A percentile compares a stretch with the other conserved stretches of the same genome.
Conservation (phyloP, 1,140 invertebrate genomes). For the Eriocheir sinensis region DNA sequence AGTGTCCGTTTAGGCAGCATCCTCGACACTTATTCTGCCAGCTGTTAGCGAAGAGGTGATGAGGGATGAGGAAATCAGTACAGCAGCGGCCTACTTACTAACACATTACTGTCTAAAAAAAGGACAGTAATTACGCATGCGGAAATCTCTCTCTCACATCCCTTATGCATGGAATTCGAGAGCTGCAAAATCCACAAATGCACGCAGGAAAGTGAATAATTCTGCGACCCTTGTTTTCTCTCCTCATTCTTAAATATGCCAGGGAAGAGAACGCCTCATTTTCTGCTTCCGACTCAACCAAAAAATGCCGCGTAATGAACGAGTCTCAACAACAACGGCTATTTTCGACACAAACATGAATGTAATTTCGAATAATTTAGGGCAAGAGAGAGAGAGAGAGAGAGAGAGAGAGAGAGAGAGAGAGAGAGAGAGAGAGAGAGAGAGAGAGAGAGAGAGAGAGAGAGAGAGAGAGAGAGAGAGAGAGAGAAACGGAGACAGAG, state of each 20-base stretch:
- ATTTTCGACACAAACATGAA: too few species aligned
- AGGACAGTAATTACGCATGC: background rate
- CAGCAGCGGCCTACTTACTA: too few species aligned
- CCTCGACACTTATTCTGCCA: too few species aligned
- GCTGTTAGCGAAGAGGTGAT: too few species aligned
- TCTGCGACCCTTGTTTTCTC: background rate
- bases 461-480: too few species aligned
- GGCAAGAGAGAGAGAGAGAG: too few species aligned
- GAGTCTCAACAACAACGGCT: background rate
- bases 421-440: conserved; percentile 63
- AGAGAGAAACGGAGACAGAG: too few species aligned
- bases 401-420: conserved; percentile 18
- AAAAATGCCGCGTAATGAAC: background rate
- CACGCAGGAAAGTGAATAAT: background rate
- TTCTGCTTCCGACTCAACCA: background rate
- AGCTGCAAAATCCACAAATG: background rate
- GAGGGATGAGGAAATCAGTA: too few species aligned
- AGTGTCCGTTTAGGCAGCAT: too few species aligned
- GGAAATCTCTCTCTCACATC: background rate
- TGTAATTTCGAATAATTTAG: too few species aligned
- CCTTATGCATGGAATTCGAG: background rate
- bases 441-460: conserved; percentile 56
- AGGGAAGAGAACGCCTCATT: background rate
- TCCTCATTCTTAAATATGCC: background rate
- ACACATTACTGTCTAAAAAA: too few species aligned